Evolutionary conservation across 2,113 vertebrate genomes (phyloP).

Genomic region (Microcebus lehilahytsara): DNA sequence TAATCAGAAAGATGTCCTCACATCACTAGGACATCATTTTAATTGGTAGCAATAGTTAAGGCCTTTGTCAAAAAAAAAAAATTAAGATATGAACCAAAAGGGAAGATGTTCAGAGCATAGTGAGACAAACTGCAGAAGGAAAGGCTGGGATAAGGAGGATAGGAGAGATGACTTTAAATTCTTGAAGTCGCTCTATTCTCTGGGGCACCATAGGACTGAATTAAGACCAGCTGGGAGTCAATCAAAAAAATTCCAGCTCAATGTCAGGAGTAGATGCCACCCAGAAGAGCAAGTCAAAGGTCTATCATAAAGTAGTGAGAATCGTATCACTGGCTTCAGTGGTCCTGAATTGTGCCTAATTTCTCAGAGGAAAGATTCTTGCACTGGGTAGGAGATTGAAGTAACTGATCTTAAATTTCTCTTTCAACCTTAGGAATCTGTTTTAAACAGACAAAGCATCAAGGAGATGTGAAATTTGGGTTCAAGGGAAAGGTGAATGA

Average conservation of each 20-base stretch:
- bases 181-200: not conserved
- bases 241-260: not conserved
- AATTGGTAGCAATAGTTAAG: not conserved
- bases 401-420: not conserved
- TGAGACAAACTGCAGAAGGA: not conserved
- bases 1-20: not conserved
- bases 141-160: not conserved
- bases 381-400: not conserved
- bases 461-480: not conserved
- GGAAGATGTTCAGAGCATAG: not conserved
- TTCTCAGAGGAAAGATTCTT: not conserved
- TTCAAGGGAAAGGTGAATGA: not conserved
- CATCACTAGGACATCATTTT: not conserved
- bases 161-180: not conserved
- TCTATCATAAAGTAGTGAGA: not conserved
- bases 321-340: not conserved
- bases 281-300: not conserved
- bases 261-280: not conserved
- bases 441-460: not conserved
- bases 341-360: not conserved
- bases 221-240: not conserved
- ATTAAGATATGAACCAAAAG: not conserved
- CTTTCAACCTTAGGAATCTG: not conserved
- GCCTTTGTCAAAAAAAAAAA: not conserved
- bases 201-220: not conserved